Evolutionary conservation across 2,797 vertebrate species (phyloP).

Genomic region (Clarias platycephalus): DNA sequence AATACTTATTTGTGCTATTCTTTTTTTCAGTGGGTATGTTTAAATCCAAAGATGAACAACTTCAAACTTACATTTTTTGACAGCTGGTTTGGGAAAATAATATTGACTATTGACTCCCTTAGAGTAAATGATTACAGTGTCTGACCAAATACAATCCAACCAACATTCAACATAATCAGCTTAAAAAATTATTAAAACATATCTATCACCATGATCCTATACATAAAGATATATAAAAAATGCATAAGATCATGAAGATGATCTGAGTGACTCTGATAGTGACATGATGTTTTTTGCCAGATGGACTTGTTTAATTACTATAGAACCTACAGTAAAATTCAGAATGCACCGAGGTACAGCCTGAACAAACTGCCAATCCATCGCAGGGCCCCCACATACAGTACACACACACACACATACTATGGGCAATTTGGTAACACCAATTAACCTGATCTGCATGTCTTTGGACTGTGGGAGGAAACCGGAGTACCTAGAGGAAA

Average conservation of each 20-base stretch:
- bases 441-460: too few relatives aligned
- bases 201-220: too few relatives aligned
- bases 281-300: background rate
- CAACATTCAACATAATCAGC: background rate
- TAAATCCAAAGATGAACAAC: background rate
- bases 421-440: too few relatives aligned
- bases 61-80: background rate
- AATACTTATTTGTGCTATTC: slow-evolving; percentile 1
- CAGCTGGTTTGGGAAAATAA: background rate
- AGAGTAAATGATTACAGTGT: background rate
- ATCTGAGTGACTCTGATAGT: background rate
- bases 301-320: background rate
- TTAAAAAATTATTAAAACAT: background rate
- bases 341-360: background rate
- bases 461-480: too few relatives aligned
- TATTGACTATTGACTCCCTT: background rate
- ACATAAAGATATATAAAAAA: background rate
- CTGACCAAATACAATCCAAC: background rate
- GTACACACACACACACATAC: too few relatives aligned
- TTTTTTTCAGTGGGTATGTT: background rate
- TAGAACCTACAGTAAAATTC: background rate
- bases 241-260: background rate
- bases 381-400: too few relatives aligned
- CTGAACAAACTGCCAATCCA: too few relatives aligned
- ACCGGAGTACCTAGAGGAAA: too few relatives aligned